Conservation (phyloP, 2,113 vertebrate genomes). For the Dasypus novemcinctus region DNA sequence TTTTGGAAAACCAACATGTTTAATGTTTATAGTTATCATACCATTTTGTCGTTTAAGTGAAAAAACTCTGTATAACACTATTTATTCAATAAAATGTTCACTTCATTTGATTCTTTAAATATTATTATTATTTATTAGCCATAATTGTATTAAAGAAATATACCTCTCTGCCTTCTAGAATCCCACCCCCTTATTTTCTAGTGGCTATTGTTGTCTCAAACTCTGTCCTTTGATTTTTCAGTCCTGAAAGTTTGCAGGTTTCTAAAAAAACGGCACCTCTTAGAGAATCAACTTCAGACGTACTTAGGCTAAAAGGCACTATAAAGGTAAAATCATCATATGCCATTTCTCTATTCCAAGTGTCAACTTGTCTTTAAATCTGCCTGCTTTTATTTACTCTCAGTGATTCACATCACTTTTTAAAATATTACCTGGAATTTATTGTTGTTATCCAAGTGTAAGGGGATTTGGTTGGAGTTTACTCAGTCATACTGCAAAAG, state of each 20-base stretch:
- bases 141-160: background rate
- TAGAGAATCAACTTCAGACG: background rate
- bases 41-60: conserved; percentile 15
- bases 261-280: background rate
- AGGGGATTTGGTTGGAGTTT: background rate
- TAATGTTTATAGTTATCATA: background rate
- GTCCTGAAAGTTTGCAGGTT: background rate
- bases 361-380: background rate
- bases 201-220: background rate
- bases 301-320: background rate
- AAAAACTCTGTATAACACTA: conserved; percentile 26
- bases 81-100: background rate
- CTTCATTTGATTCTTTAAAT: background rate
- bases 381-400: background rate
- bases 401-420: background rate
- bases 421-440: background rate
- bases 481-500: background rate
- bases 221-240: background rate
- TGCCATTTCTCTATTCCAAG: background rate
- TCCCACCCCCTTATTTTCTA: background rate
- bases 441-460: background rate
- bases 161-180: background rate
- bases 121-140: background rate
- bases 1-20: background rate
- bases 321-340: background rate